Evolutionary conservation across 2,888 invertebrate genomes (phyloP), one percentile per base, ranked within the genome.

Genomic region (Ectobius pallidus): DNA sequence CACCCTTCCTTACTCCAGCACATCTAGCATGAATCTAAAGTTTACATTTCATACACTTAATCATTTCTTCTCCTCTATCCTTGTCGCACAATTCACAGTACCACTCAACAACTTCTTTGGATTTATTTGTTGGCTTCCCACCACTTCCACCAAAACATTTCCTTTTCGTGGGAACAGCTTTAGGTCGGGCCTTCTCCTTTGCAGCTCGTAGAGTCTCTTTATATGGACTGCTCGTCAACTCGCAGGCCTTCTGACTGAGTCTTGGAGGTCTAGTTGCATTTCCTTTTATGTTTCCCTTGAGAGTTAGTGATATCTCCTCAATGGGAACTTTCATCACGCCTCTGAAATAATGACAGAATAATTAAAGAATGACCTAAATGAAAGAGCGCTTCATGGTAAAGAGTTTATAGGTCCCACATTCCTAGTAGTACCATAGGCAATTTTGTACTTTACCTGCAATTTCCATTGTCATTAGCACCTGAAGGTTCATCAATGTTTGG

Each of bases 261-360:
- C 52, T 30, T 32, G 11, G 14, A 49, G 25, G 49, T 18, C 52
- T 46, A 30, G 62, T 63, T 69, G 58, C 9, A 30, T 34, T 55
- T 32, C 44, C 22, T 73, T 49, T 14, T 7, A 49, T 22, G 22
- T 2, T 22, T 68, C 16, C 32, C 22, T 68, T 62, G 14, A 65
- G 52, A 32, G 69, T 34, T 27, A 71, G 74, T 71, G 70, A 70
- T 71, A 75, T 74, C 70, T 73, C 65, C 25, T 70, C 16, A 62
- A 73, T 39, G 34, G 52, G 18, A 46, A 70, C 32, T 63, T 39
- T 68, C 49, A 52, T 14, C 44, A 16, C 2, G 0, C 9, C 22
- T 22, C 25, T 55, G 7, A 16, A 2, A 42, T 3, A 42, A n/a
- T 1, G n/a, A 42, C n/a, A n/a, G n/a, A 42, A 42, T 16, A 42